phyloP scores from a whole-genome alignment of 2,113 vertebrate species.

The Seriola quinqueradiata region DNA sequence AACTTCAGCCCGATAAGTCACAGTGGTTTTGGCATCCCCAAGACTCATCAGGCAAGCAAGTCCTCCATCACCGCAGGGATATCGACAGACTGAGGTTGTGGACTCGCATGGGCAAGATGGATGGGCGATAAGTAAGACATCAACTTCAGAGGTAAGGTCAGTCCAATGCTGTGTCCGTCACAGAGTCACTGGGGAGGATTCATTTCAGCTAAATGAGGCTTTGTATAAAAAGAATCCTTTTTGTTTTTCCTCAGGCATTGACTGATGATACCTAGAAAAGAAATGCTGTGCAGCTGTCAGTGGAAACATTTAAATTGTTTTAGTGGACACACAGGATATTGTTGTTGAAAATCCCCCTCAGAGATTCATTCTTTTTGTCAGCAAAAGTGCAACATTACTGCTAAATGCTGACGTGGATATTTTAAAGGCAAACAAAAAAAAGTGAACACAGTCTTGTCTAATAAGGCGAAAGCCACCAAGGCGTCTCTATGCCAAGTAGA shows the following conservation, averaged over 20 bases:
- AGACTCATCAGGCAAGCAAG: conserved; percentile 17
- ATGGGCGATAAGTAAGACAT: conserved; percentile 66
- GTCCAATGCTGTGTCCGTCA: neutral
- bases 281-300: neutral
- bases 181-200: neutral
- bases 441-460: neutral
- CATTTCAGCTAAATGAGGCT: neutral
- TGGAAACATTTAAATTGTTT: neutral
- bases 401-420: neutral
- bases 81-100: conserved; percentile 44
- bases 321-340: accelerated
- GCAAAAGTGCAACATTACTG: neutral
- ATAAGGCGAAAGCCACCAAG: neutral
- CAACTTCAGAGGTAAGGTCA: conserved; percentile 75
- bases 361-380: neutral
- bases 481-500: neutral
- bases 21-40: conserved; percentile 38
- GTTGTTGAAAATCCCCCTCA: neutral
- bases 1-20: conserved; percentile 38
- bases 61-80: conserved; percentile 31
- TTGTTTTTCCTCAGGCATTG: neutral
- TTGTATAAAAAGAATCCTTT: neutral
- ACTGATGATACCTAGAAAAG: neutral
- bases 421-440: conserved; percentile 5
- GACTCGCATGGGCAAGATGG: conserved; percentile 58